A percentile compares a stretch with the other conserved stretches of the same genome.
These are phyloP conservation scores for Lytechinus pictus DNA, from an alignment of 35 echinoderm and acorn worm genomes.

Conservation along the genomic window DNA sequence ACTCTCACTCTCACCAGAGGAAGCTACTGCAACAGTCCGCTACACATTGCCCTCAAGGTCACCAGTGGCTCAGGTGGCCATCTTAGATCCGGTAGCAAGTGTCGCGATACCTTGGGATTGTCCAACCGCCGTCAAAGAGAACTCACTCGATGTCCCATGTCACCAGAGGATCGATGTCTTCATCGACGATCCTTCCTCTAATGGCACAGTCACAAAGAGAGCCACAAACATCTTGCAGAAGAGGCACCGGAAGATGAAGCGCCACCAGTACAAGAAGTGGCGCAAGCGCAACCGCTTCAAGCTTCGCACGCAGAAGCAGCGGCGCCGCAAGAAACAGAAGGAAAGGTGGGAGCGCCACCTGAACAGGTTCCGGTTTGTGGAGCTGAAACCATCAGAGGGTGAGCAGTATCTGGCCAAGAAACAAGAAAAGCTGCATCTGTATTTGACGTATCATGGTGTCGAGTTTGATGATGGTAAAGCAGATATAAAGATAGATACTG, in stretches of 20 bases:
- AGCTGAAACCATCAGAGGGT: conserved; percentile 40
- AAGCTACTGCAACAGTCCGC: background rate
- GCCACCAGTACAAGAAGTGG: conserved; percentile 67
- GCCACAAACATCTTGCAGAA: conserved; percentile 58
- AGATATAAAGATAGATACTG: background rate
- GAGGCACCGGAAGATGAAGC: conserved; percentile 62
- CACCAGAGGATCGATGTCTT: background rate
- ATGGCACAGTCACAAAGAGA: background rate
- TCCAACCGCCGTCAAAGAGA: background rate
- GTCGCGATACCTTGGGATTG: conserved; percentile 6
- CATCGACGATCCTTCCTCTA: background rate
- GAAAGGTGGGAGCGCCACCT: conserved; percentile 56
- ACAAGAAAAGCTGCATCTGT: conserved; percentile 43
- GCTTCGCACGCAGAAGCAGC: conserved; percentile 59
- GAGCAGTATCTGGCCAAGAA: conserved; percentile 54
- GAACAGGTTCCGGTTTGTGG: conserved; percentile 51
- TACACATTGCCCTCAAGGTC: background rate
- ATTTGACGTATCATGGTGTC: conserved; percentile 44
- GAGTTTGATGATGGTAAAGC: conserved; percentile 2
- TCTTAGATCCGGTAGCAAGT: conserved; percentile 35
- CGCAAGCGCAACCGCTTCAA: conserved; percentile 65
- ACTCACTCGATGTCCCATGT: background rate
- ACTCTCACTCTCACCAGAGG: conserved; percentile 1
- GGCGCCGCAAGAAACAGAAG: conserved; percentile 50
- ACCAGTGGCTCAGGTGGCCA: background rate